Conservation (phyloP, 1,140 invertebrate genomes). For the Drepana arcuata region DNA sequence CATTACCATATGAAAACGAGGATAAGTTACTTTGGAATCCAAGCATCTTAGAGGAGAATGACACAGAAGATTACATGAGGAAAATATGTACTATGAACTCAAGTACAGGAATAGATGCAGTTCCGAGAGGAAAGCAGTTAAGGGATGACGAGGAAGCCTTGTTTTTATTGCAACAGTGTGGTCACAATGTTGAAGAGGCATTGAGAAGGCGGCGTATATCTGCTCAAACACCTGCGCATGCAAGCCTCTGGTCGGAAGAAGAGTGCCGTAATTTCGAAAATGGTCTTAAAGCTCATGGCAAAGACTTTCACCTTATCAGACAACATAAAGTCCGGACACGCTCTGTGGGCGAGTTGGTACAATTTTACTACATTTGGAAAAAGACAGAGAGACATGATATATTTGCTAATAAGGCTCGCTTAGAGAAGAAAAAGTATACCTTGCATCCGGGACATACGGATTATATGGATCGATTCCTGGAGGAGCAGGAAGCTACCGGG, state of each 20-base stretch:
- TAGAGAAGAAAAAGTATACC: constrained; percentile 91
- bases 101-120: constrained; percentile 71
- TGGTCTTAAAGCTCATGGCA: constrained; percentile 92
- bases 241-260: constrained; percentile 96
- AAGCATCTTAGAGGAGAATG: constrained; percentile 78
- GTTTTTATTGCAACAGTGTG: constrained; percentile 93
- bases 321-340: constrained; percentile 94
- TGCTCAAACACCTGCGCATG: constrained; percentile 73
- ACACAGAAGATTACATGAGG: constrained; percentile 87
- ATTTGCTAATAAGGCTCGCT: constrained; percentile 86
- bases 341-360: constrained; percentile 96
- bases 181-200: constrained; percentile 95
- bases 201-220: constrained; percentile 84
- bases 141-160: constrained; percentile 96
- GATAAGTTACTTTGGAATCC: constrained; percentile 97
- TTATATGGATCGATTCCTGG: constrained; percentile 90
- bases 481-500: constrained; percentile 80
- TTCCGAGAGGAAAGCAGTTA: constrained; percentile 85
- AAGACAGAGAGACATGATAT: constrained; percentile 97
- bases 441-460: constrained; percentile 89
- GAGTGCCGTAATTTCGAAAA: constrained; percentile 98
- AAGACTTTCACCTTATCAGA: constrained; percentile 96
- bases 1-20: constrained; percentile 95
- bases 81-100: constrained; percentile 74
- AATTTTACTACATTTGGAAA: constrained; percentile 99